phyloP scores from a whole-genome alignment of 2,113 vertebrate genomes.

The Myiagra hebetior region DNA sequence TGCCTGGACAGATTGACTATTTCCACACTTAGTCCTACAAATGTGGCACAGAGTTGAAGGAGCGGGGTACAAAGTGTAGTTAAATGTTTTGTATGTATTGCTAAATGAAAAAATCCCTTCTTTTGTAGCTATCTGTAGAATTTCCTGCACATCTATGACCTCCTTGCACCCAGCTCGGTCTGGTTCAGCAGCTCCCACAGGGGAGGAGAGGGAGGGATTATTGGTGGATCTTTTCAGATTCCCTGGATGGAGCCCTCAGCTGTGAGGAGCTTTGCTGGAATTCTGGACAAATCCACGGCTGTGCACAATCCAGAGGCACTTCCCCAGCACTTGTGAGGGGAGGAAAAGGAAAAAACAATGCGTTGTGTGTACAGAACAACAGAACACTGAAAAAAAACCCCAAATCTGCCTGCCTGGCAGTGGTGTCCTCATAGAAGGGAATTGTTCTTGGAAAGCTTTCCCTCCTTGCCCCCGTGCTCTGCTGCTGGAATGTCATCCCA shows the following conservation, averaged over 20 bases:
- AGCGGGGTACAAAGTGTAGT: background rate
- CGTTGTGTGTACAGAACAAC: background rate
- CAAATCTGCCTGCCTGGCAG: background rate
- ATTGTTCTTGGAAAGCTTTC: slow-evolving; percentile 40
- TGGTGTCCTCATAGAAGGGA: background rate
- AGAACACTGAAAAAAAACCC: background rate
- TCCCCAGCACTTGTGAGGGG: background rate
- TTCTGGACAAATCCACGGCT: slow-evolving; percentile 32
- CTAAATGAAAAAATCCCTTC: background rate
- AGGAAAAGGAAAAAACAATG: background rate
- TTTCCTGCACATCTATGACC: background rate
- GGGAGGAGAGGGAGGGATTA: background rate
- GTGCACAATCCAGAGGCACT: background rate
- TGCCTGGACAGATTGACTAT: slow-evolving; percentile 25
- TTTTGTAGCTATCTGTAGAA: background rate
- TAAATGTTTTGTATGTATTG: background rate
- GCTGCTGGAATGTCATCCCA: slow-evolving; percentile 6
- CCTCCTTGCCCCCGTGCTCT: background rate
- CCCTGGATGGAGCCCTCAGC: background rate
- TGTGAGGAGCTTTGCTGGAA: slow-evolving; percentile 49
- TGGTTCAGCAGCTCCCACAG: background rate
- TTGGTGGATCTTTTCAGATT: slow-evolving; percentile 14
- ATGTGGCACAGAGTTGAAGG: background rate
- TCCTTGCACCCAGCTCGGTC: background rate
- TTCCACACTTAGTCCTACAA: background rate